These are phyloP conservation scores for Meteorus sp. DNA, from an alignment of 1,140 invertebrate genomes.

Conservation along the genomic window DNA sequence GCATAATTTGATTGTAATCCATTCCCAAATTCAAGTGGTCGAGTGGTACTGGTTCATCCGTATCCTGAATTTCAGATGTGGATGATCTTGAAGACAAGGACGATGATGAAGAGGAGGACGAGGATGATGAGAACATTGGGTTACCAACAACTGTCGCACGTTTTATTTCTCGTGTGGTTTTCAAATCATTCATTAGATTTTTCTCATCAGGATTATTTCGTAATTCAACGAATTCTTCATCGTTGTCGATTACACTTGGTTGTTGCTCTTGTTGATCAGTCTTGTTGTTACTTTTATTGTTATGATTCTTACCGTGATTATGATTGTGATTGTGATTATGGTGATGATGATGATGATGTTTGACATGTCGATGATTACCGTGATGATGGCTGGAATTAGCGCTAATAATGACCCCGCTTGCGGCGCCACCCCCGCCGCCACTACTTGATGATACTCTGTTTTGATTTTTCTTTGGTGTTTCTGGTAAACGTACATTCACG, in stretches of 20 bases:
- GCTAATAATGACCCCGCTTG: too few species aligned
- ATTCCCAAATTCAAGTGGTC: constrained; percentile 84
- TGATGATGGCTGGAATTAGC: too few species aligned
- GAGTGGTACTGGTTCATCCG: constrained; percentile 65
- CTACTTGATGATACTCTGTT: constrained; percentile 54
- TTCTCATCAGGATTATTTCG: constrained; percentile 37
- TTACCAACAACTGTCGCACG: constrained; percentile 84
- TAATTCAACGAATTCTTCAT: constrained; percentile 49
- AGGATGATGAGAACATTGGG: constrained; percentile 74
- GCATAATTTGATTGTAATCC: constrained; percentile 96
- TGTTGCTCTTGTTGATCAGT: constrained; percentile 31
- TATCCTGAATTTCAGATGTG: constrained; percentile 41
- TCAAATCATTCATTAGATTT: constrained; percentile 37
- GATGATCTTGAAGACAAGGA: constrained; percentile 37
- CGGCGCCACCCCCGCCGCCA: too few species aligned
- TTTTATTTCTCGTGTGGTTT: constrained; percentile 66
- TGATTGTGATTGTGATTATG: constrained; percentile 14
- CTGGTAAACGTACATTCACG: constrained; percentile 49
- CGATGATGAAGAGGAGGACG: constrained; percentile 38
- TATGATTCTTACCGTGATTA: constrained; percentile 31
- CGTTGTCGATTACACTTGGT: constrained; percentile 27
- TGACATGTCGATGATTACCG: constrained; percentile 35
- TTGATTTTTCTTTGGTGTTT: constrained; percentile 49
- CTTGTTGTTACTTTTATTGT: constrained; percentile 17
- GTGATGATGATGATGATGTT: constrained; percentile 34